Evolutionary conservation across 1,140 invertebrate genomes (phyloP).

Genomic region (Calosoma granatense): DNA sequence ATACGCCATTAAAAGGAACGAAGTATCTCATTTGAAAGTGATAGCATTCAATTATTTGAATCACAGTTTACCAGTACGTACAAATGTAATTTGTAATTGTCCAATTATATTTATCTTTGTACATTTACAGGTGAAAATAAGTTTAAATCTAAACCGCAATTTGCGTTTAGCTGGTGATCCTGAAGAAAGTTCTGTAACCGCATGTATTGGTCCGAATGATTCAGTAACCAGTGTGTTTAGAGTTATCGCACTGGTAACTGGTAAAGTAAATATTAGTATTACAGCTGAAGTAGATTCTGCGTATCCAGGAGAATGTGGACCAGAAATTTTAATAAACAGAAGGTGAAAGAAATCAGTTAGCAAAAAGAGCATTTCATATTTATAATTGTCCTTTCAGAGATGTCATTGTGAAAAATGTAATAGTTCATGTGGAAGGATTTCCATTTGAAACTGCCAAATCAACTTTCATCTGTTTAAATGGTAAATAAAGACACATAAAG

Average conservation of each 20-base stretch:
- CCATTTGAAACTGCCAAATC: slow-evolving; percentile 39
- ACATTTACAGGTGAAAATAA: neutral
- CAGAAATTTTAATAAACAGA: slow-evolving; percentile 36
- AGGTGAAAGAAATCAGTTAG: slow-evolving; percentile 28
- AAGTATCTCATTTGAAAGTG: slow-evolving; percentile 55
- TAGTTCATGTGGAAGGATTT: slow-evolving; percentile 49
- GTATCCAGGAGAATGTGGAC: slow-evolving; percentile 37
- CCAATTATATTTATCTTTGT: neutral
- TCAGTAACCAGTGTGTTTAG: slow-evolving; percentile 40
- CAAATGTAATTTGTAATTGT: too few species aligned
- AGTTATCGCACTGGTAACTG: slow-evolving; percentile 40
- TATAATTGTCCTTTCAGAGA: slow-evolving; percentile 34
- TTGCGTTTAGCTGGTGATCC: slow-evolving; percentile 16
- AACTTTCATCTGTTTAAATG: slow-evolving; percentile 40
- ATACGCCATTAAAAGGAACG: slow-evolving; percentile 58
- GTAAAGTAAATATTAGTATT: slow-evolving; percentile 49
- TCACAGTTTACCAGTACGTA: slow-evolving; percentile 50
- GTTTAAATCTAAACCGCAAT: neutral
- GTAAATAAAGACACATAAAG: too few species aligned
- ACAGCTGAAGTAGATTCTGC: slow-evolving; percentile 40
- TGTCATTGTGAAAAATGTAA: slow-evolving; percentile 40
- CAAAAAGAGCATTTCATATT: too few species aligned
- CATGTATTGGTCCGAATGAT: slow-evolving; percentile 36
- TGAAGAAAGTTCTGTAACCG: slow-evolving; percentile 21
- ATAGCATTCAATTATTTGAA: slow-evolving; percentile 64